phyloP scores from a whole-genome alignment of 2,113 vertebrate species.

The Tonatia bakeri region DNA sequence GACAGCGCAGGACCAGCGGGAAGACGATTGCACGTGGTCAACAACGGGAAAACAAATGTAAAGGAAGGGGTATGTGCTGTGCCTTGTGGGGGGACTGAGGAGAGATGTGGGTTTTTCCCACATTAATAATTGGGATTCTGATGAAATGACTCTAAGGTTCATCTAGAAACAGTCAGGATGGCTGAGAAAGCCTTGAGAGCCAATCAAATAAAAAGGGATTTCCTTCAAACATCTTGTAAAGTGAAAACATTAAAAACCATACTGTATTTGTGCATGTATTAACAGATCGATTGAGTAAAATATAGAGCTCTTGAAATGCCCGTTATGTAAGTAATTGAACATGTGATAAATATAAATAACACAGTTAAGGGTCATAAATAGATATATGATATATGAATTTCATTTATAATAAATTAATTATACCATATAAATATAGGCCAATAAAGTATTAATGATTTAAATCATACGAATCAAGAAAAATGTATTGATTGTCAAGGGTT shows the following conservation, averaged over 20 bases:
- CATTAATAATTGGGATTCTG: background rate
- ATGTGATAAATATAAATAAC: background rate
- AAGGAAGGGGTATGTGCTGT: background rate
- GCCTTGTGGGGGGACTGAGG: background rate
- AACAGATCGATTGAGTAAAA: background rate
- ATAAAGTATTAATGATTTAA: background rate
- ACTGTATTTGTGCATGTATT: background rate
- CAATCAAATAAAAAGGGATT: background rate
- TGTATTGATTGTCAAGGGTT: background rate
- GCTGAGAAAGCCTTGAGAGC: background rate
- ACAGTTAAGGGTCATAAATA: background rate
- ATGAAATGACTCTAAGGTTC: background rate
- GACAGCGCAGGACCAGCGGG: background rate
- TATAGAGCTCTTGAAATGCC: background rate
- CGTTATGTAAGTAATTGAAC: background rate
- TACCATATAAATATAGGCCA: background rate
- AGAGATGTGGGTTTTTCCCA: background rate
- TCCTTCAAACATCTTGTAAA: background rate
- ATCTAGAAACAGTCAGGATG: background rate
- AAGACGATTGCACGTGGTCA: background rate
- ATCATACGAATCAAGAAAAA: background rate
- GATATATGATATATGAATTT: background rate
- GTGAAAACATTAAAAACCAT: constrained; percentile 24
- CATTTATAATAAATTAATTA: background rate
- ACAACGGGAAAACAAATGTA: background rate